A percentile compares a stretch with the other conserved stretches of the same genome.
Conservation (phyloP, 2,797 vertebrate genomes). For the Phalloptychus januarius region DNA sequence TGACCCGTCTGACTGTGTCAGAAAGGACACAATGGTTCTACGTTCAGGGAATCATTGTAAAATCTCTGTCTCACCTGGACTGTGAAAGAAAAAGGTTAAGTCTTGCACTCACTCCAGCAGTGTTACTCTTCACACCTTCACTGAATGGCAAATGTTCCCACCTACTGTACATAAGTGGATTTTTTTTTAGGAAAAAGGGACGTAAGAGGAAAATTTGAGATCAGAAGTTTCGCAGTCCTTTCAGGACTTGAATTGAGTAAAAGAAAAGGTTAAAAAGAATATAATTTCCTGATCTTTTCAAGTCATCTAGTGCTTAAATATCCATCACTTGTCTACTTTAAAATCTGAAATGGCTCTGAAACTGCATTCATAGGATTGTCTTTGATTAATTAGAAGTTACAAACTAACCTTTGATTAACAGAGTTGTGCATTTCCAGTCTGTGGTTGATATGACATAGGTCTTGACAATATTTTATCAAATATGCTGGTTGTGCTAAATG, state of each 20-base stretch:
- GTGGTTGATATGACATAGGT: not conserved
- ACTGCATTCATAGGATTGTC: not conserved
- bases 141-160: not conserved
- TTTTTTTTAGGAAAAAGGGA: not conserved
- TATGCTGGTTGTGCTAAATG: not conserved
- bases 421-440: not conserved
- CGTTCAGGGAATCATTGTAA: constrained; percentile 23
- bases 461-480: not conserved
- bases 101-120: not conserved
- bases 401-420: not conserved
- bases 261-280: not conserved
- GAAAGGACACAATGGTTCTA: constrained; percentile 17
- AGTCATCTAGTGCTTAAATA: not conserved
- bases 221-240: not conserved
- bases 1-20: constrained; percentile 56
- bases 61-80: constrained; percentile 1
- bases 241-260: not conserved
- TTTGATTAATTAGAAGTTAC: not conserved
- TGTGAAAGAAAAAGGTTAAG: not conserved
- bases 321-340: not conserved
- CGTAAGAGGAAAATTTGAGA: not conserved
- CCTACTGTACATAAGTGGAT: not conserved
- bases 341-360: not conserved
- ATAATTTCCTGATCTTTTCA: not conserved
- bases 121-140: not conserved